Conservation (phyloP, 2,113 vertebrate species). For the Perca fluviatilis region DNA sequence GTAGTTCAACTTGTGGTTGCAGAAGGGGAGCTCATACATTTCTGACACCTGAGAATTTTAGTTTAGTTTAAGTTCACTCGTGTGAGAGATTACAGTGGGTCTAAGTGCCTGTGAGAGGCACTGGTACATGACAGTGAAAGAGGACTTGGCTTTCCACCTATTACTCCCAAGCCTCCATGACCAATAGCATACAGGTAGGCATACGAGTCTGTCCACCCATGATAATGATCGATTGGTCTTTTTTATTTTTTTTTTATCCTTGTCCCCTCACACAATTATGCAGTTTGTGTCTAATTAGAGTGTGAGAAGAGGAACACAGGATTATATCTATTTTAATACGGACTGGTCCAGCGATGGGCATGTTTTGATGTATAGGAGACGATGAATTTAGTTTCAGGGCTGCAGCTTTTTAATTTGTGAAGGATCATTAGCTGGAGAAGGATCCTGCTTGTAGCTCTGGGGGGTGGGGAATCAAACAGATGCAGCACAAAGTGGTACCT, state of each 20-base stretch:
- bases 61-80: slow-evolving; percentile 68
- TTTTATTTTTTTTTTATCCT: slow-evolving; percentile 40
- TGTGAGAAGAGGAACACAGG: slow-evolving; percentile 31
- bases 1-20: slow-evolving; percentile 28
- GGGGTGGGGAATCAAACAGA: slow-evolving; percentile 56
- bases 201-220: slow-evolving; percentile 59
- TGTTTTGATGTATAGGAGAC: slow-evolving; percentile 64
- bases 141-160: slow-evolving; percentile 68
- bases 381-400: slow-evolving; percentile 71
- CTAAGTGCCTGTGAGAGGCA: slow-evolving; percentile 46
- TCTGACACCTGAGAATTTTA: slow-evolving; percentile 66
- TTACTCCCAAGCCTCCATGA: slow-evolving; percentile 70
- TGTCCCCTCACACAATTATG: slow-evolving; percentile 43
- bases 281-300: slow-evolving; percentile 30
- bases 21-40: slow-evolving; percentile 45
- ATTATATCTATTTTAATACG: slow-evolving; percentile 45
- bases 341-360: slow-evolving; percentile 30
- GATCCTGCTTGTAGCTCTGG: slow-evolving; percentile 66
- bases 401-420: slow-evolving; percentile 81
- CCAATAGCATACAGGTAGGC: slow-evolving; percentile 62
- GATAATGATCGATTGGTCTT: slow-evolving; percentile 65
- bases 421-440: slow-evolving; percentile 76
- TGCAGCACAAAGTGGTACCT: slow-evolving; percentile 47
- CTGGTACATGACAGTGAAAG: slow-evolving; percentile 54
- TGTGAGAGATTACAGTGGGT: slow-evolving; percentile 65